Evolutionary conservation across 2,888 invertebrate genomes (phyloP), one percentile per base, ranked within the genome.

Genomic region (Drosophila kambysellisi): DNA sequence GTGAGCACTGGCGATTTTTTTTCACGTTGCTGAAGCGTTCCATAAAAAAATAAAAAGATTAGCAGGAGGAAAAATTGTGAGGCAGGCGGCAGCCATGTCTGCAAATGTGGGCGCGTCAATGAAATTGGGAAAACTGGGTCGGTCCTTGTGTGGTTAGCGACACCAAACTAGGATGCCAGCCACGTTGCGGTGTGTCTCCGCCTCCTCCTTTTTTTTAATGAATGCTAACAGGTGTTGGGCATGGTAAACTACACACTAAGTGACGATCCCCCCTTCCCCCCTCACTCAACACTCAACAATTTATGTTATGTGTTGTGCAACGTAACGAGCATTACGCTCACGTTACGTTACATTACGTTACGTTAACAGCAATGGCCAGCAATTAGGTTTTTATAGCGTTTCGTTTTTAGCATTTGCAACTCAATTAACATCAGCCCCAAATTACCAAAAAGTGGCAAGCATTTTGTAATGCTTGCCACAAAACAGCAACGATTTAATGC

Each of bases 311-410:
- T 79, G 79, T 74, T 62, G 84, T 82, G 75, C 29, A 88, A 79
- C 89, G 81, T 81, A 81, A 88, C 54, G 75, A 67, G 70, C 69
- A 48, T 64, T 71, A 69, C 39, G 67, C 70, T 70, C n/a, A 56
- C 56, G 29, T 65, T 69, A 72, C 74, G 70, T 79, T 67, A 77
- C 77, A 68, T 70, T 66, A 67, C 76, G 68, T 79, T 70, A 86
- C 78, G 83, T 76, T 70, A 70, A 83, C 74, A 75, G 69, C 62
- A 75, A 73, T 74, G 73, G 58, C 60, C 72, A 61, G 84, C 82
- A 87, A 89, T 89, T 89, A 86, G 76, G 63, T 81, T 87, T 81
- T 84, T 78, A 84, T 82, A 74, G 66, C 75, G 68, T 70, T 73
- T 78, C 76, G 59, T 65, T 70, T 70, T 29, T 57, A 66, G 79